Base-by-base conservation (phyloP, 2,113 vertebrate species). In the Passerina amoena region DNA sequence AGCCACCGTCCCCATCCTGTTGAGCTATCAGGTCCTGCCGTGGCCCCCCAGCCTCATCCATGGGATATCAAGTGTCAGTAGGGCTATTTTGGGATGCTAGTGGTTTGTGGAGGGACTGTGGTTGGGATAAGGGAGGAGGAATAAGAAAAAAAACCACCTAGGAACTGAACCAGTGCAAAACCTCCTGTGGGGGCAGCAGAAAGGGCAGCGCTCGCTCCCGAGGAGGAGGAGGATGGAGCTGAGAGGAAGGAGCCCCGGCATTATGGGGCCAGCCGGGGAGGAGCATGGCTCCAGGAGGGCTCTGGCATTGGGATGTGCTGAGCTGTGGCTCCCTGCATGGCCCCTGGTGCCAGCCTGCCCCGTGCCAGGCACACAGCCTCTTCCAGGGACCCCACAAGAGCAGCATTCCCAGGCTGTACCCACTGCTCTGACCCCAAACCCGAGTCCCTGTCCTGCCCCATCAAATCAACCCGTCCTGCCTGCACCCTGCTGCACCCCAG, bases 1-100 rank as follows among this genome's bases (percentile, higher is more conserved):
- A 60, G 38, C 28, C 68, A 31, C 24, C 1, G 0, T 57, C 68
- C 86, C 0, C 0, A n/a, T 42, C 30, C 2, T 5, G 4, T 5
- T 9, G 3, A 86, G 57, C 30, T 53, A 0, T 10, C 3, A 3
- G 21, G 15, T 45, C 30, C 22, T 11, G 2, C 27, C 0, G 2
- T 25, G 33, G 30, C 12, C 71, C 71, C 66, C 31, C 82, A 44
- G 30, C 25, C 30, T 18, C 27, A 37, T 63, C 38, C 37, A 0
- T 1, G 12, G 40, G 48, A 3, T 19, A 19, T 16, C 8, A 15
- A 24, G 12, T 7, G 3, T 8, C 70, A 42, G 0, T 0, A 20
- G 20, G 37, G 40, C 6, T 56, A 24, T 75, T 79, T 66, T 25
- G 33, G 56, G 69, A 54, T 54, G 54, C 22, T 20, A 28, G 31